phyloP scores from a whole-genome alignment of 1,140 invertebrate species.

The Anthonomus grandis region DNA sequence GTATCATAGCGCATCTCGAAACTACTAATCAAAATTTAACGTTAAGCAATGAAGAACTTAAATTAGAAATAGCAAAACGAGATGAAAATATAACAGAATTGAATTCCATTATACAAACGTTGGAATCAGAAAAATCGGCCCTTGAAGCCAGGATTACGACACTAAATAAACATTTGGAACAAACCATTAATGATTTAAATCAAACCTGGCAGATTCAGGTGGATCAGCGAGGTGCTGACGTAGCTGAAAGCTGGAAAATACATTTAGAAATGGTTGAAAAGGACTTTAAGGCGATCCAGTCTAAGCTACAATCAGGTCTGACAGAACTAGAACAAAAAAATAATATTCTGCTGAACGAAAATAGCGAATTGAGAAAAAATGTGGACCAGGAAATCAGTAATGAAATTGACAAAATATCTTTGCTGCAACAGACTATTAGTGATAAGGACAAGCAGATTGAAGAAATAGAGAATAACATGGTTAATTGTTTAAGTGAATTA shows the following conservation, averaged over 20 bases:
- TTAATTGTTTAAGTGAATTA: conserved; percentile 28
- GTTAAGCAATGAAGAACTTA: too few species aligned
- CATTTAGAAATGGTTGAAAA: conserved; percentile 58
- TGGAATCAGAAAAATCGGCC: too few species aligned
- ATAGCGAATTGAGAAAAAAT: conserved; percentile 45
- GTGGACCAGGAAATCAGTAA: conserved; percentile 45
- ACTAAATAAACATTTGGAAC: too few species aligned
- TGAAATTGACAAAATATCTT: conserved; percentile 42
- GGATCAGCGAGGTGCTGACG: conserved; percentile 53
- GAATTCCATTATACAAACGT: too few species aligned
- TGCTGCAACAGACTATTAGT: conserved; percentile 45
- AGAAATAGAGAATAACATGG: conserved; percentile 21
- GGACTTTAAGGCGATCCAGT: conserved; percentile 55
- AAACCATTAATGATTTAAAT: conserved; percentile 26
- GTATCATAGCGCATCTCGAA: too few species aligned
- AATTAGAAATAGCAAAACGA: too few species aligned
- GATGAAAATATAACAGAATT: too few species aligned
- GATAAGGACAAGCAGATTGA: conserved; percentile 19
- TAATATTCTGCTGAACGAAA: conserved; percentile 52
- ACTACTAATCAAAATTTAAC: too few species aligned
- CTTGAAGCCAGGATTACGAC: too few species aligned
- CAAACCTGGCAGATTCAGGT: conserved; percentile 53
- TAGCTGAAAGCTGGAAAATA: conserved; percentile 63
- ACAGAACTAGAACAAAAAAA: conserved; percentile 51
- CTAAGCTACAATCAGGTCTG: conserved; percentile 50